These are phyloP conservation scores for Kryptolebias ocellatus DNA, from an alignment of 2,797 vertebrate genomes.

Conservation along the genomic window DNA sequence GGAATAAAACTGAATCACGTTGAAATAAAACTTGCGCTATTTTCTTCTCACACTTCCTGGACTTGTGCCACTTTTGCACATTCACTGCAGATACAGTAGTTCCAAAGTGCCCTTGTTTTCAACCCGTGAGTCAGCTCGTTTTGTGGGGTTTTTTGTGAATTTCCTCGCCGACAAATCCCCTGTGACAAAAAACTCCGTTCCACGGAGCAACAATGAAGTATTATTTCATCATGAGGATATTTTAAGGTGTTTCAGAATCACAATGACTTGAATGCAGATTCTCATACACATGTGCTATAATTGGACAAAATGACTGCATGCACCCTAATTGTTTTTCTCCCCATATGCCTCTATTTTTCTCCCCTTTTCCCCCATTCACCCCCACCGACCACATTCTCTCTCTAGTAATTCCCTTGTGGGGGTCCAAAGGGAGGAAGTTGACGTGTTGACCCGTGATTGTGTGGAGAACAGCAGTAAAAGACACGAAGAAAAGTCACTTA, in stretches of 20 bases:
- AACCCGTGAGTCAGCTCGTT: constrained; percentile 58
- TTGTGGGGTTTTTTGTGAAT: constrained; percentile 16
- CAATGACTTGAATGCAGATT: constrained; percentile 12
- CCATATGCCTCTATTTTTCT: neutral
- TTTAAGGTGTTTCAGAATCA: constrained; percentile 1
- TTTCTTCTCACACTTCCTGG: constrained; percentile 48
- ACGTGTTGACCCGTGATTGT: constrained; percentile 67
- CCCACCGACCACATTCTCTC: constrained; percentile 42
- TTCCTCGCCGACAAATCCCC: constrained; percentile 21
- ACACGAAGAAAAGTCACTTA: constrained; percentile 79
- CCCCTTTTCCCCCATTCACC: constrained; percentile 16
- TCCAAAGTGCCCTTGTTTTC: constrained; percentile 48
- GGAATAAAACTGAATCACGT: constrained; percentile 16
- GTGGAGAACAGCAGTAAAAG: constrained; percentile 68
- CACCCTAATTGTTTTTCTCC: constrained; percentile 1
- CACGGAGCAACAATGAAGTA: constrained; percentile 33
- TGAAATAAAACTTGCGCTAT: constrained; percentile 47
- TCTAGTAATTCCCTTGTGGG: constrained; percentile 59
- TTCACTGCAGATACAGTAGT: constrained; percentile 21
- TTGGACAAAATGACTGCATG: neutral
- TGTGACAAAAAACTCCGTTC: constrained; percentile 27
- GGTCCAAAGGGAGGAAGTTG: constrained; percentile 66
- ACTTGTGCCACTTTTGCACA: constrained; percentile 55
- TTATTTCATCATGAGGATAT: constrained; percentile 36
- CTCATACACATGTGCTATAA: constrained; percentile 8